Conservation (phyloP, 2,797 vertebrate genomes). For the Spheniscus humboldti region DNA sequence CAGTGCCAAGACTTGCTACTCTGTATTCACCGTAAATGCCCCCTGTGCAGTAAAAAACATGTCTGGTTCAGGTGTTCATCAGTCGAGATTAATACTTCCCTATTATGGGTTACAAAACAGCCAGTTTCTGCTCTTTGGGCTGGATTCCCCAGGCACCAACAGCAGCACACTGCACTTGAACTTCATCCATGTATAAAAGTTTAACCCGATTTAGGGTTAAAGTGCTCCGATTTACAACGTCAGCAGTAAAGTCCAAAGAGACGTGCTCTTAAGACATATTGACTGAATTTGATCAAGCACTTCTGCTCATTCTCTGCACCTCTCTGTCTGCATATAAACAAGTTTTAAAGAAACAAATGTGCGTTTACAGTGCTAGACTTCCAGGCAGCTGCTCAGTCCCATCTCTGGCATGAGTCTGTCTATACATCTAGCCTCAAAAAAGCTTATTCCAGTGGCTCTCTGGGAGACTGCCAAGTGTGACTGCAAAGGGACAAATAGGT, state of each 20-base stretch:
- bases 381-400: neutral
- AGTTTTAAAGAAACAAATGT: constrained; percentile 21
- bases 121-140: neutral
- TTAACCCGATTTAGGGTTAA: constrained; percentile 10
- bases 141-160: neutral
- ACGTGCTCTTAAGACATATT: accelerated
- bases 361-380: neutral
- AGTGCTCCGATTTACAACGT: neutral
- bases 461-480: constrained; percentile 28
- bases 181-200: neutral
- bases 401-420: neutral
- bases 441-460: constrained; percentile 38
- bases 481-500: constrained; percentile 40
- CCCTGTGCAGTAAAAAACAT: neutral
- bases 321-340: neutral
- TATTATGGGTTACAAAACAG: neutral
- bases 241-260: constrained; percentile 18
- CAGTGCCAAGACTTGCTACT: neutral
- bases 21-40: neutral
- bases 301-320: neutral
- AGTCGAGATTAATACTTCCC: neutral
- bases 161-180: neutral
- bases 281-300: neutral
- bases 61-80: neutral
- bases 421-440: neutral